A percentile compares a stretch with the other conserved stretches of the same genome.
These are phyloP conservation scores for Chrysoperla carnea DNA, from an alignment of 1,140 invertebrate genomes.

Conservation along the genomic window DNA sequence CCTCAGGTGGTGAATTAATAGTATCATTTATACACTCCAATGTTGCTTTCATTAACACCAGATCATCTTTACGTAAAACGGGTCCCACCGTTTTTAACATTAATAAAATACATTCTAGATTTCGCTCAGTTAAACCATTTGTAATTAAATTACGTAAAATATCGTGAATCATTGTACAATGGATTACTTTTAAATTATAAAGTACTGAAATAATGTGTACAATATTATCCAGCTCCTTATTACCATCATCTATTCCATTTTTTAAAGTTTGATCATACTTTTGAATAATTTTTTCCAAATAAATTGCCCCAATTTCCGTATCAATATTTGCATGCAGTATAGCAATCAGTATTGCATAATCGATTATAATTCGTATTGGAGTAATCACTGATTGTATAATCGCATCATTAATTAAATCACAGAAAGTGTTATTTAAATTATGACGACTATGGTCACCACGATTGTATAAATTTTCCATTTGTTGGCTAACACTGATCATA, in stretches of 20 bases:
- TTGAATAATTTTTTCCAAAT: neutral
- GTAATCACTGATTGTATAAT: constrained; percentile 39
- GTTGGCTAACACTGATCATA: constrained; percentile 58
- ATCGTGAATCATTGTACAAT: constrained; percentile 56
- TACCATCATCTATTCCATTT: constrained; percentile 23
- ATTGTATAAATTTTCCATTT: constrained; percentile 52
- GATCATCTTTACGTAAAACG: constrained; percentile 73
- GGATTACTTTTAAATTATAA: constrained; percentile 80
- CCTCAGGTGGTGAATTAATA: constrained; percentile 20
- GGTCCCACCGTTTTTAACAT: constrained; percentile 69
- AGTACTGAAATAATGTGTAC: constrained; percentile 61
- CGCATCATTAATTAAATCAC: constrained; percentile 46
- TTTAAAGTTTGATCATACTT: constrained; percentile 2
- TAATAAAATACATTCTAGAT: constrained; percentile 70
- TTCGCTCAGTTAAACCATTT: constrained; percentile 49
- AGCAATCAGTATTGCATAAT: constrained; percentile 67
- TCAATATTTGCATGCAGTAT: constrained; percentile 82
- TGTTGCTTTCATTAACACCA: constrained; percentile 59
- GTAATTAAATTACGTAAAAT: constrained; percentile 27
- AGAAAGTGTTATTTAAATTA: constrained; percentile 65
- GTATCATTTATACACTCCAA: constrained; percentile 61
- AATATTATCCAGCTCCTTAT: constrained; percentile 77
- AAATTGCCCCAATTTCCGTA: constrained; percentile 54
- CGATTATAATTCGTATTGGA: constrained; percentile 64
- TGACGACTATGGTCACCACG: constrained; percentile 50